Percentiles rank a stretch among this genome's conserved stretches.
These are phyloP conservation scores for Biston betularia DNA, from an alignment of 2,888 invertebrate species.

Conservation along the genomic window DNA sequence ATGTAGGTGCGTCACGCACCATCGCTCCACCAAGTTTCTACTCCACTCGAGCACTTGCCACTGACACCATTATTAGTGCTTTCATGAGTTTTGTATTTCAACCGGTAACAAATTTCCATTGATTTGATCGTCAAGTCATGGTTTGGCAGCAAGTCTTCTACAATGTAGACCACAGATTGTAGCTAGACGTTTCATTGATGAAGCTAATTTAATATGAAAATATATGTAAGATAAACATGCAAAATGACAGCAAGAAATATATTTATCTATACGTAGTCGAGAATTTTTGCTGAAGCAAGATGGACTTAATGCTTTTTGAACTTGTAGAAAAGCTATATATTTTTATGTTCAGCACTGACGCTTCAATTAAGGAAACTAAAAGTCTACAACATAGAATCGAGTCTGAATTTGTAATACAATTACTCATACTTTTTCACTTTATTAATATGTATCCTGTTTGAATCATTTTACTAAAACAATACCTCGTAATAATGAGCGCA, in stretches of 20 bases:
- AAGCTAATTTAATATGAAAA: no score
- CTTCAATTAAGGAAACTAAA: neutral
- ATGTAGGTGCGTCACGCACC: constrained; percentile 68
- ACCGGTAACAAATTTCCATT: constrained; percentile 20
- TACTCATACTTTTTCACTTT: neutral
- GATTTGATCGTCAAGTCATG: neutral
- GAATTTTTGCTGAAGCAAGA: no score
- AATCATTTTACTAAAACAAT: constrained; percentile 8
- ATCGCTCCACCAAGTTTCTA: constrained; percentile 75
- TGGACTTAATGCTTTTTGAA: no score
- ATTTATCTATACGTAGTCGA: no score
- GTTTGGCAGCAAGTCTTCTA: neutral
- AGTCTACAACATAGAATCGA: neutral
- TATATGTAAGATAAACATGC: no score
- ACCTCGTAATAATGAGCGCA: constrained; percentile 1
- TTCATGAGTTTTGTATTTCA: constrained; percentile 38
- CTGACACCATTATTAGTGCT: constrained; percentile 58
- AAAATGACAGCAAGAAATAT: no score
- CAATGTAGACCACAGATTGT: no score
- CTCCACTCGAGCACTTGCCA: constrained; percentile 61
- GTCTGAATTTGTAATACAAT: neutral
- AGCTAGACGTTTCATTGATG: no score
- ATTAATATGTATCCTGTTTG: constrained; percentile 12
- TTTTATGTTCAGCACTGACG: neutral
- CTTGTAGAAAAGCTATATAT: no score